Percentiles rank a stretch among this genome's conserved stretches.
Conservation (phyloP, 2,113 vertebrate species). For the Zapornia atra region DNA sequence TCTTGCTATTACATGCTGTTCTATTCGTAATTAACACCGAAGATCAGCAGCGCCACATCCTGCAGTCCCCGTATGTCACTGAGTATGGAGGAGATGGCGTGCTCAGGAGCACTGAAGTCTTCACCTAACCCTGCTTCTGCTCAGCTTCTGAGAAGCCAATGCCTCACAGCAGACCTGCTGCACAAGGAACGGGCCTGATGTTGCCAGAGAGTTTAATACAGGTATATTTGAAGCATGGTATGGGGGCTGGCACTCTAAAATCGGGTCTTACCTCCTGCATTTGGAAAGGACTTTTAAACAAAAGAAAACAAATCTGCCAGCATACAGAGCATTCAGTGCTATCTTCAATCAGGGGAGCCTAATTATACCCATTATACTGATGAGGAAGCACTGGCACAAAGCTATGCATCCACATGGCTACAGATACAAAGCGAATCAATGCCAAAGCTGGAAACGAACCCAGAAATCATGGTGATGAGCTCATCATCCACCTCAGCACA, state of each 20-base stretch:
- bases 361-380: conserved; percentile 55
- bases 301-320: not conserved
- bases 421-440: conserved; percentile 22
- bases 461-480: not conserved
- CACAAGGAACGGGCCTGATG: not conserved
- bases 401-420: not conserved
- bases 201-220: not conserved
- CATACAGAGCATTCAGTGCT: not conserved
- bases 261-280: not conserved
- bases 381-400: conserved; percentile 52
- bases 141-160: not conserved
- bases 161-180: not conserved
- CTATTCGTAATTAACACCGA: conserved; percentile 5
- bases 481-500: not conserved
- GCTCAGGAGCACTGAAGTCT: not conserved
- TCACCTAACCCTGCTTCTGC: not conserved
- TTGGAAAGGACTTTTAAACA: not conserved
- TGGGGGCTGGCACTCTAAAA: not conserved
- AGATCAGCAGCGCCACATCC: not conserved
- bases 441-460: conserved; percentile 33
- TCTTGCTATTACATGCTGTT: conserved; percentile 4
- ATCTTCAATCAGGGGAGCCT: conserved; percentile 50
- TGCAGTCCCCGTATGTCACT: not conserved
- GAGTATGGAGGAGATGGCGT: not conserved
- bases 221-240: not conserved